These are phyloP conservation scores for Pandion haliaetus DNA, from an alignment of 2,113 vertebrate genomes.

Conservation along the genomic window DNA sequence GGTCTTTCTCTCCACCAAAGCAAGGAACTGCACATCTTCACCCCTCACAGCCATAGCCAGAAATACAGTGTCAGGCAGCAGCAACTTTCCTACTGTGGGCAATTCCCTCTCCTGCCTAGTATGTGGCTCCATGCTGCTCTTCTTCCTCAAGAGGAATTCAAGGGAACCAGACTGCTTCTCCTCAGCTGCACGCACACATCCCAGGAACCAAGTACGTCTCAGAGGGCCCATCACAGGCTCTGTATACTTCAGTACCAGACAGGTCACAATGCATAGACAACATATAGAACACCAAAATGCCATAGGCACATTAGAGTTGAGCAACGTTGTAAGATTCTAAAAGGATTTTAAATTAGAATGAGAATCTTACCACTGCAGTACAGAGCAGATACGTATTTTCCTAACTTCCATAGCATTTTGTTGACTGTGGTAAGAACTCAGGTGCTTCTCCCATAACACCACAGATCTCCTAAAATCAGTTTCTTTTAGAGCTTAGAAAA, in stretches of 20 bases:
- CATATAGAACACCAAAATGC: neutral
- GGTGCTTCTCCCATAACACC: neutral
- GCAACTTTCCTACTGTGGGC: neutral
- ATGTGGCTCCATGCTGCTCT: rapidly evolving
- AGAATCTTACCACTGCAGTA: neutral
- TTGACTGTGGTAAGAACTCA: neutral
- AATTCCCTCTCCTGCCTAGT: neutral
- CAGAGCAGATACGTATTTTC: neutral
- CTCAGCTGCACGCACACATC: rapidly evolving
- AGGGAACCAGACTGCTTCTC: neutral
- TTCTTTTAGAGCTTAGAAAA: neutral
- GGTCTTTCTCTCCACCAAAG: neutral
- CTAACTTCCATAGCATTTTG: neutral
- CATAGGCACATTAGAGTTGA: neutral
- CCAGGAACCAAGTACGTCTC: neutral
- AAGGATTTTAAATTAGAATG: neutral
- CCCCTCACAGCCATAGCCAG: neutral
- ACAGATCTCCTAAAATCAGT: neutral
- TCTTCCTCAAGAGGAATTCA: neutral
- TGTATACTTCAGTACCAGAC: neutral
- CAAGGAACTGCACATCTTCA: neutral
- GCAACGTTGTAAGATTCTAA: neutral
- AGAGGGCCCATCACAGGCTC: neutral
- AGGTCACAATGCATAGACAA: neutral
- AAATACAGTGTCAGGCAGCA: neutral